phyloP scores from a whole-genome alignment of 2,797 vertebrate species.

The Rousettus madagascariensis region DNA sequence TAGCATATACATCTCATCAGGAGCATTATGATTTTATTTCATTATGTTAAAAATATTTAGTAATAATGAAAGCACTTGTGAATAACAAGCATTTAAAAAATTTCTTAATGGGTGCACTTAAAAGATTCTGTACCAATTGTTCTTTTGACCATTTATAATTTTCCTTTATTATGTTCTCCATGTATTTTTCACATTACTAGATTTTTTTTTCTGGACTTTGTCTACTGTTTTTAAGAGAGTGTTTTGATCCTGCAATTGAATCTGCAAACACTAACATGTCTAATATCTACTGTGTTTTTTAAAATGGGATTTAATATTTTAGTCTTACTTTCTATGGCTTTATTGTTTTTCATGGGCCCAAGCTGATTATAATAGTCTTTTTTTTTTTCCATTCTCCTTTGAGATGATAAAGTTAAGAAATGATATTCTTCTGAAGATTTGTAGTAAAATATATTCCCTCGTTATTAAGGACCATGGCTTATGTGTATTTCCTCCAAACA shows the following conservation, averaged over 20 bases:
- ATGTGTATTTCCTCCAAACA: constrained; percentile 39
- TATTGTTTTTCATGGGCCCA: background rate
- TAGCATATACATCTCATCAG: background rate
- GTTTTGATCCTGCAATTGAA: background rate
- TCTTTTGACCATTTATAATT: background rate
- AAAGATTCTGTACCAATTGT: background rate
- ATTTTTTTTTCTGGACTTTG: background rate
- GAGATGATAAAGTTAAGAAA: constrained; percentile 16
- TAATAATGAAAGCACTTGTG: background rate
- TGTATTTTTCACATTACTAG: background rate
- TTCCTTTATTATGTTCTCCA: background rate
- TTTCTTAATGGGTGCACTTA: background rate
- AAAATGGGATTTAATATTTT: background rate
- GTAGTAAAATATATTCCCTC: background rate
- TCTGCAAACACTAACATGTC: background rate
- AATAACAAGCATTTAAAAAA: background rate
- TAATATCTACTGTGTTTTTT: background rate
- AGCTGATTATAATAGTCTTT: background rate
- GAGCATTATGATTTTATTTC: background rate
- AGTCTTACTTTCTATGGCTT: background rate
- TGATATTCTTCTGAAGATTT: background rate
- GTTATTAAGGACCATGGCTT: constrained; percentile 32
- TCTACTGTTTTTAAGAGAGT: background rate
- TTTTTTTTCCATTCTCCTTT: background rate
- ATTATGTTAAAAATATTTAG: background rate